These are phyloP conservation scores for Flexamia atlantica DNA, from an alignment of 2,888 invertebrate species.

Conservation along the genomic window DNA sequence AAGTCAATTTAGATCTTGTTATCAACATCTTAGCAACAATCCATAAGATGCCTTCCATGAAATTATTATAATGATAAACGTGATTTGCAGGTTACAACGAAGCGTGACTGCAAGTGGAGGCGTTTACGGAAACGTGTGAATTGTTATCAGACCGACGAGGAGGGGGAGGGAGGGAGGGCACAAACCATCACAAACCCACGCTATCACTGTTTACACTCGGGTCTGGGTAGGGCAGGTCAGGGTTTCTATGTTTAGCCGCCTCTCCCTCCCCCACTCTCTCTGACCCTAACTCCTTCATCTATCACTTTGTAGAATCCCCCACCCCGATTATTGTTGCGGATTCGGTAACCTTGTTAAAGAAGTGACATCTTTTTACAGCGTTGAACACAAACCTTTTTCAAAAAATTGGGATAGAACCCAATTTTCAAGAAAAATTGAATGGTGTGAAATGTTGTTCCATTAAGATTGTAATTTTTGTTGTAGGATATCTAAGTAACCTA, in stretches of 20 bases:
- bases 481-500: too few species aligned
- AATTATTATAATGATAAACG: too few species aligned
- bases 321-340: not conserved
- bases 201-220: constrained; percentile 15
- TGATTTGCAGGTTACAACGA: too few species aligned
- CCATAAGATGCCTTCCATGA: too few species aligned
- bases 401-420: too few species aligned
- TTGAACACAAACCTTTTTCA: too few species aligned
- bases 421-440: too few species aligned
- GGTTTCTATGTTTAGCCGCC: constrained; percentile 39
- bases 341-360: not conserved
- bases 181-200: constrained; percentile 42
- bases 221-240: constrained; percentile 23
- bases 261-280: constrained; percentile 18
- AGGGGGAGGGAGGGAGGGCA: constrained; percentile 1
- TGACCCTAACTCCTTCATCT: not conserved
- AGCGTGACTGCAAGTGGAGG: not conserved
- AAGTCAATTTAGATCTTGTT: too few species aligned
- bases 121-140: constrained; percentile 17
- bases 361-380: too few species aligned
- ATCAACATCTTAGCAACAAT: too few species aligned
- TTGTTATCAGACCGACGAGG: not conserved
- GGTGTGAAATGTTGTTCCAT: too few species aligned
- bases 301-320: not conserved
- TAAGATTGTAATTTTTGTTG: too few species aligned